These are phyloP conservation scores for Cybosia mesomella DNA, from an alignment of 2,888 invertebrate species.

Conservation along the genomic window DNA sequence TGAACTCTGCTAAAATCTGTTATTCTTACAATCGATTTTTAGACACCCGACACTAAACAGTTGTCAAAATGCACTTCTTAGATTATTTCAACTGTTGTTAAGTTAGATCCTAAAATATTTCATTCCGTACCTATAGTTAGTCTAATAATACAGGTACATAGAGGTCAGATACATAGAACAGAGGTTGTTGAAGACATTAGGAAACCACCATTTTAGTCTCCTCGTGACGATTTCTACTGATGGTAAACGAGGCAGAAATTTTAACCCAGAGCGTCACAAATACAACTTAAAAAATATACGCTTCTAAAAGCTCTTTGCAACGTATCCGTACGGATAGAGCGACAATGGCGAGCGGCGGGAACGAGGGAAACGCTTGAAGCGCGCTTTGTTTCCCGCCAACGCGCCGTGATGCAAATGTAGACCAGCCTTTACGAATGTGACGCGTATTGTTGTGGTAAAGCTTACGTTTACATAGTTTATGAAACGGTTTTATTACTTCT, in stretches of 20 bases:
- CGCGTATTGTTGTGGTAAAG: slow-evolving; percentile 20
- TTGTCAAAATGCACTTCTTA: no score
- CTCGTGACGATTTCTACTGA: neutral
- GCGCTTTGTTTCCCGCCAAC: slow-evolving; percentile 38
- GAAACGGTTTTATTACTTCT: slow-evolving; percentile 4
- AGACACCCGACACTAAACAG: no score
- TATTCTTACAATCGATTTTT: no score
- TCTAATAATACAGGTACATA: no score
- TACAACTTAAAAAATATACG: neutral
- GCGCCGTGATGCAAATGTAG: slow-evolving; percentile 20
- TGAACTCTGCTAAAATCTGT: no score
- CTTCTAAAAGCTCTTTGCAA: slow-evolving; percentile 18
- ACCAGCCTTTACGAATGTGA: slow-evolving; percentile 26
- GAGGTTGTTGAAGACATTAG: neutral
- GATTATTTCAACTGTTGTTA: no score
- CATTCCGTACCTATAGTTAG: no score
- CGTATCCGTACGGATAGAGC: slow-evolving; percentile 17
- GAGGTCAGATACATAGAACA: no score
- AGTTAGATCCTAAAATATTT: no score
- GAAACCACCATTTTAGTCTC: neutral
- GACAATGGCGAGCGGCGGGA: slow-evolving; percentile 29
- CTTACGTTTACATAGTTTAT: slow-evolving; percentile 21
- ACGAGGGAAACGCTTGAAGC: slow-evolving; percentile 32
- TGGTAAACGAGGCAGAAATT: neutral
- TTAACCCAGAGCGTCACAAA: neutral